phyloP scores from a whole-genome alignment of 2,888 invertebrate species.

The Sminthurinus aureus region DNA sequence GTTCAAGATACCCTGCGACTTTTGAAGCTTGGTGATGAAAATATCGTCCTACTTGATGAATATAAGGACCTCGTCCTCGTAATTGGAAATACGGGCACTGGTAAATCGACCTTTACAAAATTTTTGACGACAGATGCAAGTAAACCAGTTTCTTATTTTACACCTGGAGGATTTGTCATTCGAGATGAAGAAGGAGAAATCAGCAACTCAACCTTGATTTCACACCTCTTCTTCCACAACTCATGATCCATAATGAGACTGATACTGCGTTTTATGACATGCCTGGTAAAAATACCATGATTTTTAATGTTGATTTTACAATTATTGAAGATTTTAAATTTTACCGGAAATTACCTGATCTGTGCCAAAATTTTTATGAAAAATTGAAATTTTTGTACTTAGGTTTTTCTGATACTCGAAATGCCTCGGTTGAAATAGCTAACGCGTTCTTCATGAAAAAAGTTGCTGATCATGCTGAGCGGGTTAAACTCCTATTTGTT shows the following conservation, averaged over 20 bases:
- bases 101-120: slow-evolving; percentile 19
- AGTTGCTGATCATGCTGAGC: slow-evolving; percentile 14
- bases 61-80: too few relatives aligned
- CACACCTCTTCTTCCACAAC: slow-evolving; percentile 13
- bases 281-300: too few relatives aligned
- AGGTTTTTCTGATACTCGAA: slow-evolving; percentile 27
- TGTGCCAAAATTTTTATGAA: too few relatives aligned
- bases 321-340: too few relatives aligned
- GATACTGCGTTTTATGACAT: slow-evolving; percentile 24
- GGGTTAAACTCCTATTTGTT: slow-evolving; percentile 16
- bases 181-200: neutral
- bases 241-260: slow-evolving; percentile 4
- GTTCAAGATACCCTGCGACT: too few relatives aligned
- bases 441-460: slow-evolving; percentile 30
- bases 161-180: neutral
- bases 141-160: neutral
- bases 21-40: too few relatives aligned
- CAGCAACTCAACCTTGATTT: slow-evolving; percentile 2
- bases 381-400: too few relatives aligned
- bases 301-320: too few relatives aligned
- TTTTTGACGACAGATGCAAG: neutral
- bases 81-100: neutral
- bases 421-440: slow-evolving; percentile 15
- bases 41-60: too few relatives aligned
- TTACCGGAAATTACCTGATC: too few relatives aligned